Percentiles rank a stretch among this genome's conserved stretches.
These are phyloP conservation scores for Acyrthosiphon pisum DNA, from an alignment of 1,140 invertebrate species.

Conservation along the genomic window DNA sequence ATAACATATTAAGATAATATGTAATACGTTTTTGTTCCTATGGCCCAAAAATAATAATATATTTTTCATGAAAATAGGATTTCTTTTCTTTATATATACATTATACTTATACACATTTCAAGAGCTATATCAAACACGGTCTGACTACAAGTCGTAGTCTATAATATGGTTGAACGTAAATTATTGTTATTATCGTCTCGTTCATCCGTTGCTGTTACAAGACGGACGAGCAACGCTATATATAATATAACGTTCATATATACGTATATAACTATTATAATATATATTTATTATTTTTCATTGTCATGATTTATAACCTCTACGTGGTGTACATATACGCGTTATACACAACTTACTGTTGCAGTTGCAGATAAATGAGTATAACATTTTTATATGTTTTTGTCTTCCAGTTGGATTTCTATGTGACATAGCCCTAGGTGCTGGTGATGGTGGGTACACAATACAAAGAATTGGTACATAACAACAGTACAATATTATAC, in stretches of 20 bases:
- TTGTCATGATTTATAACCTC: neutral
- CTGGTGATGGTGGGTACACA: neutral
- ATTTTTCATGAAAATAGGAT: neutral
- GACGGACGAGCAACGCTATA: neutral
- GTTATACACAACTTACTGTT: neutral
- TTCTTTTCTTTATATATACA: neutral
- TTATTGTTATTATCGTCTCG: neutral
- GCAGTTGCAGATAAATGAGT: neutral
- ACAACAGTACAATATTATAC: neutral
- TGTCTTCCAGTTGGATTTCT: neutral
- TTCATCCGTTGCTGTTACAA: neutral
- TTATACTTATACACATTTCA: neutral
- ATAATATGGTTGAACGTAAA: neutral
- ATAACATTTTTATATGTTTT: neutral
- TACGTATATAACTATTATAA: neutral
- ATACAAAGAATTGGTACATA: neutral
- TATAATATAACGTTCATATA: too few relatives aligned
- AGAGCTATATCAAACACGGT: neutral
- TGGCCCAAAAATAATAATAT: neutral
- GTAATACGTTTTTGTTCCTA: neutral
- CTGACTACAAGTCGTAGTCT: neutral
- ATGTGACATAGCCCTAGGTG: neutral
- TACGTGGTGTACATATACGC: neutral
- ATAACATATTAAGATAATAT: neutral
- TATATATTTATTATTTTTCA: neutral